Evolutionary conservation across 2,888 invertebrate species (phyloP), one percentile per base, ranked within the genome.

Genomic region (Stenchaetothrips biformis): DNA sequence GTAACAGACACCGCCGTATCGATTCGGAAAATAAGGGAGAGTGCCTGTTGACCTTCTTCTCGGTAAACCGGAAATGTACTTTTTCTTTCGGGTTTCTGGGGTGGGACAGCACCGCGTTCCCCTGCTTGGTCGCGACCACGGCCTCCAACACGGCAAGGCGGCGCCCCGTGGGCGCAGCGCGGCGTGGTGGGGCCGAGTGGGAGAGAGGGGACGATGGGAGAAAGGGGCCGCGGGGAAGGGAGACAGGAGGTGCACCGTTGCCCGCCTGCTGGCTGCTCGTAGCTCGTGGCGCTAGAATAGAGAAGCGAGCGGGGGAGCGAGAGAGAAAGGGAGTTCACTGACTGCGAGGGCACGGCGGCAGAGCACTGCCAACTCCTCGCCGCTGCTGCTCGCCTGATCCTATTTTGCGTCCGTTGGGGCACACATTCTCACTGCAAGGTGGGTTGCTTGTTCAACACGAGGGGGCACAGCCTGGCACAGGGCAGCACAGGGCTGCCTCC

Each of bases 341-440:
- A 13, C 53, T 18, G 18, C 53, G 53, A 18, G 53, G 16, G 16
- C 4, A 53, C 53, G 53, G 53, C 53, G 53, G 53, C 53, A 53
- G 4, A 53, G 53, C 53, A 6, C 53, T 18, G 53, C 67, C 67
- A 74, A 74, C 67, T 74, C 67, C 67, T 74, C 67, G 25, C 21
- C 67, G 25, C 25, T 74, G 9, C 67, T 74, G 25, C 67, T 8
- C 7, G 11, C 67, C 67, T 21, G 67, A 11, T 74, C 21, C 67
- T 25, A 8, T 74, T 74, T 74, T 25, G 67, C 67, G 67, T 11
- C 67, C 67, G 25, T 21, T 74, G 67, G 67, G 67, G 67, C 67
- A 74, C 67, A 74, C 67, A 74, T 74, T 74, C 67, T n/a, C 67
- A 74, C 67, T 8, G 67, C 67, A 25, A 25, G 67, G 67, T n/a